A percentile compares a stretch with the other conserved stretches of the same genome.
These are phyloP conservation scores for Naso thynnoides DNA, from an alignment of 2,797 vertebrate species.

Conservation along the genomic window DNA sequence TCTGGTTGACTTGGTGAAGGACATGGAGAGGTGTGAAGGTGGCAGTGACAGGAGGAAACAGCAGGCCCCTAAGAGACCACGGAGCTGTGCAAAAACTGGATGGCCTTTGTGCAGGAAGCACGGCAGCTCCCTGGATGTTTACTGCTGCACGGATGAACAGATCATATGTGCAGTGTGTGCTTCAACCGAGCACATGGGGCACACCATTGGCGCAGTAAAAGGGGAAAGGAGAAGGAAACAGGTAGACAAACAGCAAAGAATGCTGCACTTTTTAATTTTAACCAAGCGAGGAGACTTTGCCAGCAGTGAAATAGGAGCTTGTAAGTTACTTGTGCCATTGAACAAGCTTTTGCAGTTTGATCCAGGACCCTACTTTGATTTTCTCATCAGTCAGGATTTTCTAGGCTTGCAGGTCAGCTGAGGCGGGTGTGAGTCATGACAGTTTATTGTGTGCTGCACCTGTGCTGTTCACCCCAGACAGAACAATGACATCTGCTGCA, in stretches of 20 bases:
- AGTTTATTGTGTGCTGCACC: not conserved
- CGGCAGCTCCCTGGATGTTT: constrained; percentile 32
- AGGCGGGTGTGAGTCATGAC: not conserved
- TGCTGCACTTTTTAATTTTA: no score
- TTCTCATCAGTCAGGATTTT: no score
- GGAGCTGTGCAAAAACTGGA: not conserved
- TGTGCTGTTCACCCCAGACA: not conserved
- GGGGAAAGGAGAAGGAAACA: constrained; percentile 53
- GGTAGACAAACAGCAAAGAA: no score
- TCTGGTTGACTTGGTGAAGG: constrained; percentile 26
- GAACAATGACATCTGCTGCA: no score
- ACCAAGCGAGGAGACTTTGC: not conserved
- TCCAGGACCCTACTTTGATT: not conserved
- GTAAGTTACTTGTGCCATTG: not conserved
- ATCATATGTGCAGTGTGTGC: constrained; percentile 56
- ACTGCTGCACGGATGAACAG: constrained; percentile 62
- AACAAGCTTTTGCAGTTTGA: not conserved
- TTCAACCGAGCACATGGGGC: constrained; percentile 49
- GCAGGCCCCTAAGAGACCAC: not conserved
- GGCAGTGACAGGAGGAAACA: not conserved
- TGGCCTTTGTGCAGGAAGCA: constrained; percentile 38
- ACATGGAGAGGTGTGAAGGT: not conserved
- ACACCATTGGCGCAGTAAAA: constrained; percentile 25
- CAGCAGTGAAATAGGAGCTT: not conserved
- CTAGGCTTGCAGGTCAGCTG: no score